Evolutionary conservation across 2,888 invertebrate species (phyloP).

Genomic region (Hecatera dysodea): DNA sequence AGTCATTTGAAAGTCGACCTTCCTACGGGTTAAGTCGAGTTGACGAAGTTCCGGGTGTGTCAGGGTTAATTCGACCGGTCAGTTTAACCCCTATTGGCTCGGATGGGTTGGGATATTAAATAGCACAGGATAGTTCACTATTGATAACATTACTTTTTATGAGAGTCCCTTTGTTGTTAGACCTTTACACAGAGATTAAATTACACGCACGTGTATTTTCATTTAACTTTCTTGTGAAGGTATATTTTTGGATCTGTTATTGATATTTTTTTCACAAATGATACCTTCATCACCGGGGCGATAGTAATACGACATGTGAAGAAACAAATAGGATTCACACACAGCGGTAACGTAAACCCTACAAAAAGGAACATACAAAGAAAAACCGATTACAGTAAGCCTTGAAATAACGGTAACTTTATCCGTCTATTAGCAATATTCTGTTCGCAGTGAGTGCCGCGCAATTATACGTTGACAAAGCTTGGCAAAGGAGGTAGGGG

Average conservation of each 20-base stretch:
- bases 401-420: conserved; percentile 65
- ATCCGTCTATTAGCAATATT: conserved; percentile 66
- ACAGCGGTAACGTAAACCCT: conserved; percentile 31
- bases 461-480: conserved; percentile 84
- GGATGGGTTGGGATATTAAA: conserved; percentile 68
- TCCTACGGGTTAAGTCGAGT: conserved; percentile 76
- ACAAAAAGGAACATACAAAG: conserved; percentile 53
- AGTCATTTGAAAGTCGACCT: conserved; percentile 83
- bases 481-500: conserved; percentile 69
- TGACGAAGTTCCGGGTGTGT: conserved; percentile 75
- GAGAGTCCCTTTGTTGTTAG: conserved; percentile 44
- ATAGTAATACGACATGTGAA: conserved; percentile 36
- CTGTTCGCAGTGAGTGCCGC: conserved; percentile 66
- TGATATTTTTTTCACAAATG: conserved; percentile 24
- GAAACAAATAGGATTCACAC: conserved; percentile 35
- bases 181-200: conserved; percentile 42
- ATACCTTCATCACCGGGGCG: conserved; percentile 16
- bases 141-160: conserved; percentile 61
- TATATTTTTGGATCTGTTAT: conserved; percentile 1
- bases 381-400: conserved; percentile 60
- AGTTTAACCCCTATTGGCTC: conserved; percentile 74
- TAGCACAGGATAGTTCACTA: conserved; percentile 58
- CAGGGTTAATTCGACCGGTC: conserved; percentile 76
- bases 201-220: conserved; percentile 21
- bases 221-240: conserved; percentile 19